These are phyloP conservation scores for Leptodactylus fuscus DNA, from an alignment of 2,113 vertebrate species.

Conservation along the genomic window DNA sequence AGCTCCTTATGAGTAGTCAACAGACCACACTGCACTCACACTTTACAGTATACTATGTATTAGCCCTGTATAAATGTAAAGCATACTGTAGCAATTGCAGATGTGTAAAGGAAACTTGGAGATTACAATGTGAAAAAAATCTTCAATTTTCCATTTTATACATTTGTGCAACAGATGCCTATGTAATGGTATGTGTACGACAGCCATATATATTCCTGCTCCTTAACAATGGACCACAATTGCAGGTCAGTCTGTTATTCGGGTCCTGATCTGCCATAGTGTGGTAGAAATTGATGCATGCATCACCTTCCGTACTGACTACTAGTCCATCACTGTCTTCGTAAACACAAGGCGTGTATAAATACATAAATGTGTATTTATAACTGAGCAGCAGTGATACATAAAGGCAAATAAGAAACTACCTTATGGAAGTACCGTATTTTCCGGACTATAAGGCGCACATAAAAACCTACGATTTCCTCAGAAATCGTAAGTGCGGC, in stretches of 20 bases:
- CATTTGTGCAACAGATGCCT: conserved; percentile 8
- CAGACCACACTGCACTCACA: not conserved
- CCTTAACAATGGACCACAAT: not conserved
- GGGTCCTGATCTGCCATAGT: not conserved
- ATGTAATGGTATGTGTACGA: conserved; percentile 9
- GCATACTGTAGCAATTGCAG: conserved; percentile 11
- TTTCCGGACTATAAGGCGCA: no score
- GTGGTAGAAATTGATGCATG: not conserved
- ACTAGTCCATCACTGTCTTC: not conserved
- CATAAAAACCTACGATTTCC: no score
- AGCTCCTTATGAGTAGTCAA: conserved; percentile 18
- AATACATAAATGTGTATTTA: not conserved
- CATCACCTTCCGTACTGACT: not conserved
- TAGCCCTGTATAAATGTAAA: conserved; percentile 11
- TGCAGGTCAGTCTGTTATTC: not conserved
- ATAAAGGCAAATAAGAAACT: not conserved
- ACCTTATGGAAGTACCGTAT: not conserved
- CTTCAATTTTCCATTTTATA: not conserved
- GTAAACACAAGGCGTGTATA: not conserved
- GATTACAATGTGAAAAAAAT: conserved; percentile 2
- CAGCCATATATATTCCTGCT: not conserved
- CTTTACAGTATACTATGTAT: not conserved
- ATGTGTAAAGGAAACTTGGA: not conserved
- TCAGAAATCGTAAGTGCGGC: no score
- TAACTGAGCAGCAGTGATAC: not conserved